Evolutionary conservation across 2,888 invertebrate genomes (phyloP), one percentile per base, ranked within the genome.

Genomic region (Ormyrus pomaceus): DNA sequence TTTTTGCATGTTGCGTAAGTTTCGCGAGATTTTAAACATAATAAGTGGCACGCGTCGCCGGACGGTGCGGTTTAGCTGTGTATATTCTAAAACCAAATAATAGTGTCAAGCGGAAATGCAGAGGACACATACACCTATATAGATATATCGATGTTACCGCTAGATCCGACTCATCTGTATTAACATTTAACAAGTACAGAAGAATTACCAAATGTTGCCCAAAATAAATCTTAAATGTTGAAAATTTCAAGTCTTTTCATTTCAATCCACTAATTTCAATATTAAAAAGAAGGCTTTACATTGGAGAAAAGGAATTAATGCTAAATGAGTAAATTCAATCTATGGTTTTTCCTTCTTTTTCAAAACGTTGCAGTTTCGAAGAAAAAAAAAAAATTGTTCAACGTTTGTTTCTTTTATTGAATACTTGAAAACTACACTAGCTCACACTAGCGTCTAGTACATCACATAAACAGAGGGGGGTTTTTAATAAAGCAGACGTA

Each of bases 201-300:
- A 19, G 65, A 84, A 84, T 82, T 84, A 83, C 79, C 75, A 83
- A 85, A 78, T 82, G 85, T 85, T 86, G 85, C 83, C 80, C 83
- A 83, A 83, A 87, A 87, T 87, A 87, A 86, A 86, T 86, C 85
- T 85, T 87, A 48, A 86, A 87, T 87, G 86, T 87, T 87, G 76
- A 82, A 79, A 73, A 69, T 45, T 6, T n/a, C 10, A 51, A 75
- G 45, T 75, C 59, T 45, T 19, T 80, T 73, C 79, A 68, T 69
- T 83, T 81, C 10, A 8, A 19, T 11, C 13, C 55, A 64, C 0
- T 51, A 10, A 48, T 64, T 53, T 48, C 34, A 19, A 19, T 19
- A 19, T 19, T 19, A 19, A 19, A 19, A 19, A 19, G 19, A 19
- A 19, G 19, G 19, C 19, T 19, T 19, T 19, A 19, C 1, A 19